Conservation (phyloP, 2,888 invertebrate genomes). For the Acleris holmiana region DNA sequence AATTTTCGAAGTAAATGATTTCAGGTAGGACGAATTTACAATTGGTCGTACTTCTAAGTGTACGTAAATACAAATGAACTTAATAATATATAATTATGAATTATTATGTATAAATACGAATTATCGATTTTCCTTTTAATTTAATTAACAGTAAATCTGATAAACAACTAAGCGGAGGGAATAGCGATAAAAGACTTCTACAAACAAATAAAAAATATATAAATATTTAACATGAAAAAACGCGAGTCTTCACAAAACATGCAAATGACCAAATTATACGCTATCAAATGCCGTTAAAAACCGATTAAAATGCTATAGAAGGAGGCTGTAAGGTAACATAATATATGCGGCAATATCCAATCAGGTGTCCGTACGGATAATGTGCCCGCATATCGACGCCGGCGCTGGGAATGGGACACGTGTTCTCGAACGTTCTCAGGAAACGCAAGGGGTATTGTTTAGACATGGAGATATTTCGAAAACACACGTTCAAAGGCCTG, state of each 20-base stretch:
- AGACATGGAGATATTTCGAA: constrained; percentile 26
- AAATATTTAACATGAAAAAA: no score
- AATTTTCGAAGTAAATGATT: no score
- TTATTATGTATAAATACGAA: no score
- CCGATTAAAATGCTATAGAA: constrained; percentile 22
- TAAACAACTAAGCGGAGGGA: no score
- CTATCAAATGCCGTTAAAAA: constrained; percentile 20
- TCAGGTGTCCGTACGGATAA: constrained; percentile 48
- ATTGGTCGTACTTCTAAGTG: no score
- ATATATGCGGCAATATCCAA: constrained; percentile 38
- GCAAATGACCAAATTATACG: constrained; percentile 24
- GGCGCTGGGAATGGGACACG: constrained; percentile 56
- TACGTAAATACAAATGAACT: no score
- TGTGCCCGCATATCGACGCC: constrained; percentile 67
- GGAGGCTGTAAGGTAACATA: constrained; percentile 28
- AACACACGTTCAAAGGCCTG: constrained; percentile 10
- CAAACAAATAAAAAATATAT: no score
- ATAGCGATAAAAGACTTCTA: no score
- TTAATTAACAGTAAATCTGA: no score
- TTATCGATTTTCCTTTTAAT: no score
- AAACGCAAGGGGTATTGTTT: constrained; percentile 33
- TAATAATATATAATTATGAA: no score
- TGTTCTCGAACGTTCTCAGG: constrained; percentile 53
- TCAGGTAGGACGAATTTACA: no score
- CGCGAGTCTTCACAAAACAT: constrained; percentile 13